Conservation (phyloP, 1,140 invertebrate genomes). For the Aethina tumida region DNA sequence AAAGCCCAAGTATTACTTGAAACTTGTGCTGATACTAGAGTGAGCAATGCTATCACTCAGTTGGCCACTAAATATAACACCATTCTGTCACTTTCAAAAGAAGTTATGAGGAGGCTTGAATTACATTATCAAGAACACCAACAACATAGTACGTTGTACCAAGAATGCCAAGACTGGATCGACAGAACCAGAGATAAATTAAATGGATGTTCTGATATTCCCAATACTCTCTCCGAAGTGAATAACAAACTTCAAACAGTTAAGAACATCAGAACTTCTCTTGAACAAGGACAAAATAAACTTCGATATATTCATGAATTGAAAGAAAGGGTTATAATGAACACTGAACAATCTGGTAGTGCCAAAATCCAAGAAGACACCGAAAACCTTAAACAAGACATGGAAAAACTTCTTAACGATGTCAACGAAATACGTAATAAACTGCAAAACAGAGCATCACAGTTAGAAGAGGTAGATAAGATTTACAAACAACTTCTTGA, state of each 20-base stretch:
- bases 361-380: constrained; percentile 83
- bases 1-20: constrained; percentile 81
- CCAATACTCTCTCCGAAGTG: constrained; percentile 67
- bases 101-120: constrained; percentile 83
- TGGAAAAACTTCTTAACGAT: constrained; percentile 73
- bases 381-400: constrained; percentile 76
- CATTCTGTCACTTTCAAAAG: constrained; percentile 82
- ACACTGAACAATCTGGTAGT: constrained; percentile 77
- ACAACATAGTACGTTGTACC: constrained; percentile 77
- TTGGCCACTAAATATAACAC: constrained; percentile 91
- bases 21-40: constrained; percentile 84
- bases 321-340: constrained; percentile 86
- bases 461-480: constrained; percentile 80
- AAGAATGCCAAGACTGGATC: constrained; percentile 87
- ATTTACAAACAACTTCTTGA: constrained; percentile 65
- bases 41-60: constrained; percentile 89
- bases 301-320: constrained; percentile 79
- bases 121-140: constrained; percentile 87
- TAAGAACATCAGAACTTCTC: constrained; percentile 70
- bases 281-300: constrained; percentile 88
- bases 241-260: constrained; percentile 75
- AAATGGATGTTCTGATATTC: constrained; percentile 63
- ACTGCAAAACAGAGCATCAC: constrained; percentile 54
- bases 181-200: constrained; percentile 77
- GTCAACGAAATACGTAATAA: constrained; percentile 68